A percentile compares a stretch with the other conserved stretches of the same genome.
Evolutionary conservation across 1,140 invertebrate species (phyloP).

Genomic region (Caenorhabditis brenneri): DNA sequence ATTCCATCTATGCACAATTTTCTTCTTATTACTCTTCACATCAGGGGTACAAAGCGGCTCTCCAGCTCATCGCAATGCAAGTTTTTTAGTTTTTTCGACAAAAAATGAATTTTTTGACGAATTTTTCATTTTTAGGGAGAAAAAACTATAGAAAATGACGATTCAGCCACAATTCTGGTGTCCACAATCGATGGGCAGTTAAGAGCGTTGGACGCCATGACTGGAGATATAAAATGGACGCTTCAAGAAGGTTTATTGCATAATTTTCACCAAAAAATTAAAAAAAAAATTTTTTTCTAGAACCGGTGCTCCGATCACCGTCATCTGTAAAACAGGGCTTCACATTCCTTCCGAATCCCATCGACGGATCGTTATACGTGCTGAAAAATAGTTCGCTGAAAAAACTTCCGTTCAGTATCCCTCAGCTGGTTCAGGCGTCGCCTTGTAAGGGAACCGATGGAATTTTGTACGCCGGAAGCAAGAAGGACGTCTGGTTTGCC

Average conservation of each 20-base stretch:
- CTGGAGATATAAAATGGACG: conserved; percentile 85
- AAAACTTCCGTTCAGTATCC: conserved; percentile 95
- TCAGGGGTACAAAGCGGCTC: too few species aligned
- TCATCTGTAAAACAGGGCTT: conserved; percentile 74
- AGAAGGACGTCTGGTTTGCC: conserved; percentile 92
- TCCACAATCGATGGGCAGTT: conserved; percentile 89
- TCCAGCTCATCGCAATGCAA: neutral
- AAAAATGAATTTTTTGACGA: too few species aligned
- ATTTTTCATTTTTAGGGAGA: neutral
- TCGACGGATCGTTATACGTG: conserved; percentile 92
- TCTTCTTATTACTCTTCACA: neutral
- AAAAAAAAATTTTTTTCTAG: conserved; percentile 64
- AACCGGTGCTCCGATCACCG: conserved; percentile 73
- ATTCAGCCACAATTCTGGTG: conserved; percentile 76
- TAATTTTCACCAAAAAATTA: conserved; percentile 9
- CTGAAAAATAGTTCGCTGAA: conserved; percentile 80
- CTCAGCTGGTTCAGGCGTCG: conserved; percentile 90
- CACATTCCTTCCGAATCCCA: conserved; percentile 90
- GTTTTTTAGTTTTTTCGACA: too few species aligned
- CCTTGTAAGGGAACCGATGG: conserved; percentile 92
- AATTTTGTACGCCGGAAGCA: conserved; percentile 90
- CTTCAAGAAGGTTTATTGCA: conserved; percentile 80
- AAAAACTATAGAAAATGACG: neutral
- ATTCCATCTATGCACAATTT: conserved; percentile 17
- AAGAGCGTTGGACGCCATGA: conserved; percentile 81